Percentiles rank a stretch among this genome's conserved stretches.
Conservation (phyloP, 1,140 invertebrate genomes). For the Plodia interpunctella region DNA sequence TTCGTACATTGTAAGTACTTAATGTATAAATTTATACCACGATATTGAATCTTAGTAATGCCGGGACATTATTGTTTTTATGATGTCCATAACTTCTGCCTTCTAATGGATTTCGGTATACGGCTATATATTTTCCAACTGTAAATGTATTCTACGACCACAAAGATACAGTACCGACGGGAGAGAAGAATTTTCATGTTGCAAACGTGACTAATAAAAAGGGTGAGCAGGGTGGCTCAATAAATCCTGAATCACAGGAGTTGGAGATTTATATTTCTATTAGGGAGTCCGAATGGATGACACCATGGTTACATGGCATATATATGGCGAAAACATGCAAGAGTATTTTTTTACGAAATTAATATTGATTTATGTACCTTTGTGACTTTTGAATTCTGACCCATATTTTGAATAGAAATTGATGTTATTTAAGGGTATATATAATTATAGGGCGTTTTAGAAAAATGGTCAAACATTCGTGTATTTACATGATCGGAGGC, state of each 20-base stretch:
- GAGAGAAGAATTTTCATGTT: conserved; percentile 47
- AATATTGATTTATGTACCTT: background rate
- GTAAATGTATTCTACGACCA: conserved; percentile 22
- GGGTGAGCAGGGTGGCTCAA: conserved; percentile 41
- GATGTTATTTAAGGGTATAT: too few relatives aligned
- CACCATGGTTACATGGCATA: background rate
- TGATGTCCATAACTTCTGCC: conserved; percentile 10
- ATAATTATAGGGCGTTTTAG: too few relatives aligned
- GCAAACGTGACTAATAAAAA: conserved; percentile 59
- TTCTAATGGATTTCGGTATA: conserved; percentile 16
- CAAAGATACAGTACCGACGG: conserved; percentile 27
- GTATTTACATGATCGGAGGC: too few relatives aligned
- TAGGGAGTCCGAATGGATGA: conserved; percentile 23
- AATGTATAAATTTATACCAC: background rate
- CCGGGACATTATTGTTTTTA: conserved; percentile 14
- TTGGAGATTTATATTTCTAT: conserved; percentile 60
- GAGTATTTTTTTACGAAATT: background rate
- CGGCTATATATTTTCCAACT: conserved; percentile 13
- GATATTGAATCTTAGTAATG: conserved; percentile 9
- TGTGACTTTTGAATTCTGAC: too few relatives aligned
- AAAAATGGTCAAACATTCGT: too few relatives aligned
- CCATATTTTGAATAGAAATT: too few relatives aligned
- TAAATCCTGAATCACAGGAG: conserved; percentile 41
- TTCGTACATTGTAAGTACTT: background rate
- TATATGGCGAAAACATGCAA: background rate